These are phyloP conservation scores for Mallateleia sp. DNA, from an alignment of 2,888 invertebrate species.

Conservation along the genomic window DNA sequence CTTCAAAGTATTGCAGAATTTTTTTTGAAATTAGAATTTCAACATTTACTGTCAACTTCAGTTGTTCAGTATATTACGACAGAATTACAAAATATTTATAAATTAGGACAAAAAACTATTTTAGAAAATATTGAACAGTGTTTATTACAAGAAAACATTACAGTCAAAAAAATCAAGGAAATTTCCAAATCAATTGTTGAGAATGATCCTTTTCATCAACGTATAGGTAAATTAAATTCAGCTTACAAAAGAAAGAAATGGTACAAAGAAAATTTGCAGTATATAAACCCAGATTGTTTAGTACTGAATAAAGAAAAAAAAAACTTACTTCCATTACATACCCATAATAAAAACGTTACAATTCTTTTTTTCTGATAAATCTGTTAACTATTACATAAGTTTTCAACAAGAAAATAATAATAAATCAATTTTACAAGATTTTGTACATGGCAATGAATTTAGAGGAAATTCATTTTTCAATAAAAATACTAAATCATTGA, in stretches of 20 bases:
- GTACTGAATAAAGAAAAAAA: neutral
- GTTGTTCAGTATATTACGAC: neutral
- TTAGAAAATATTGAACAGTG: neutral
- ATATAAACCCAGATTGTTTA: slow-evolving; percentile 16
- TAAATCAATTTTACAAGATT: slow-evolving; percentile 74
- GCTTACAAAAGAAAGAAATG: slow-evolving; percentile 27
- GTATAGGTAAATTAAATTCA: neutral
- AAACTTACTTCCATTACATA: slow-evolving; percentile 28
- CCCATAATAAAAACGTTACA: slow-evolving; percentile 26
- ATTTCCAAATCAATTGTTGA: neutral
- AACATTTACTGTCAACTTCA: slow-evolving; percentile 6
- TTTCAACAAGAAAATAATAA: slow-evolving; percentile 19
- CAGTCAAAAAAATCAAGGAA: neutral
- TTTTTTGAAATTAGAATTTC: slow-evolving; percentile 32
- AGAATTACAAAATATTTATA: slow-evolving; percentile 17
- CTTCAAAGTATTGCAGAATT: slow-evolving; percentile 25
- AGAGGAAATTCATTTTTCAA: slow-evolving; percentile 74
- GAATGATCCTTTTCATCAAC: slow-evolving; percentile 2
- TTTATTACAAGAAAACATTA: neutral
- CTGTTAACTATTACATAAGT: neutral
- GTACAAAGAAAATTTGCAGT: slow-evolving; percentile 17
- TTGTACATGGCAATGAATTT: slow-evolving; percentile 78
- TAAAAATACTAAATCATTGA: slow-evolving; percentile 75
- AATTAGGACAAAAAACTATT: neutral
- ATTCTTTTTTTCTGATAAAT: slow-evolving; percentile 17